Conservation (phyloP, 2,113 vertebrate species). For the Polyodon spathula region DNA sequence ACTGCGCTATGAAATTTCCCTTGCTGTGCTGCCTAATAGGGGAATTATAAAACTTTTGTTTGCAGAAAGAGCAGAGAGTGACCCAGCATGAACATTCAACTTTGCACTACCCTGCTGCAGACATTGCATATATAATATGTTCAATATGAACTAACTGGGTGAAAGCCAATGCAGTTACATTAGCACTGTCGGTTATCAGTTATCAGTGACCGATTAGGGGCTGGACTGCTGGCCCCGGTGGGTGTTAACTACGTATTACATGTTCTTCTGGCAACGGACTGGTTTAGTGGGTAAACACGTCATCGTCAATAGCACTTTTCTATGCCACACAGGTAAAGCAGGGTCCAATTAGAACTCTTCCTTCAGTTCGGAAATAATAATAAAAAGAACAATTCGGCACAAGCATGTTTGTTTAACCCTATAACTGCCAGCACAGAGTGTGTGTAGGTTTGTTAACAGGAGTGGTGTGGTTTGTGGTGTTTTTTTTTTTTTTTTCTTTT, state of each 20-base stretch:
- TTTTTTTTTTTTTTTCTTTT: too few species aligned
- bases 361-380: too few species aligned
- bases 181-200: constrained; percentile 18
- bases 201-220: neutral
- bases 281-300: constrained; percentile 40
- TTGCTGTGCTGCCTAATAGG: constrained; percentile 45
- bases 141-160: constrained; percentile 27
- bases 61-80: constrained; percentile 42
- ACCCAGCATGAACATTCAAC: constrained; percentile 42
- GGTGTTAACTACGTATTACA: constrained; percentile 48
- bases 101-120: constrained; percentile 37
- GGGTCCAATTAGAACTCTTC: too few species aligned
- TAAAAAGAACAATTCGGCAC: too few species aligned
- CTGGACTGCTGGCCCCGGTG: constrained; percentile 16
- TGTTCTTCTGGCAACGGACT: constrained; percentile 30
- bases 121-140: constrained; percentile 45
- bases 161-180: constrained; percentile 20
- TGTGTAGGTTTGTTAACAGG: too few species aligned
- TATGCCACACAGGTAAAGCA: constrained; percentile 29
- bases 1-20: constrained; percentile 42
- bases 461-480: too few species aligned
- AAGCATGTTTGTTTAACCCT: too few species aligned
- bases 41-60: constrained; percentile 48
- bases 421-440: too few species aligned
- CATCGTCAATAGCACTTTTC: constrained; percentile 27